Conservation (phyloP, 2,888 invertebrate species). For the Nasonovia ribisnigri region DNA sequence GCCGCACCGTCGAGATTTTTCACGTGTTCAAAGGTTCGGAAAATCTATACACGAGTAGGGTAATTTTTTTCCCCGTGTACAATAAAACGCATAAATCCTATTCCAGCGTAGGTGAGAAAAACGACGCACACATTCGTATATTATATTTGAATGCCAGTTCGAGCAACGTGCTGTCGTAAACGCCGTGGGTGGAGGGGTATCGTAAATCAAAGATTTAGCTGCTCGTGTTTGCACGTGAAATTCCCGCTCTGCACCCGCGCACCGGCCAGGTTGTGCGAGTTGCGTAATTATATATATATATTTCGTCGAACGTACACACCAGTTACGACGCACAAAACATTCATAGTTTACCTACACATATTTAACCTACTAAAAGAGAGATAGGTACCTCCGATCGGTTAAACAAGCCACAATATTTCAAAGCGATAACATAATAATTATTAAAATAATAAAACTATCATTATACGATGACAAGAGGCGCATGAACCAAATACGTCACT, state of each 20-base stretch:
- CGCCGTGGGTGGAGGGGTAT: background rate
- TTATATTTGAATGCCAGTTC: background rate
- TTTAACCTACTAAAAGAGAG: background rate
- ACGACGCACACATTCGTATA: background rate
- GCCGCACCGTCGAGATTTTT: background rate
- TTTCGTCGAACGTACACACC: background rate
- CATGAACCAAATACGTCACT: background rate
- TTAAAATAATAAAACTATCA: background rate
- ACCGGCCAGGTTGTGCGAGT: background rate
- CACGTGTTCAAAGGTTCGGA: background rate
- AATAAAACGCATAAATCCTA: background rate
- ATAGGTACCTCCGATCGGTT: background rate
- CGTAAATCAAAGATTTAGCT: conserved; percentile 34
- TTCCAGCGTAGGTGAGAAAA: conserved; percentile 27
- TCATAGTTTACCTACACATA: background rate
- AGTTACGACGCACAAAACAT: background rate
- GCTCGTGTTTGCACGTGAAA: background rate
- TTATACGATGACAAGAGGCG: background rate
- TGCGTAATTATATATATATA: background rate
- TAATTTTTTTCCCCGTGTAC: background rate
- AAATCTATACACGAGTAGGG: background rate
- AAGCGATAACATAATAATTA: too few species aligned
- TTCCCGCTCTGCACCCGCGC: background rate
- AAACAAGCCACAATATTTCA: background rate
- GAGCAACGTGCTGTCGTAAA: background rate